A percentile compares a stretch with the other conserved stretches of the same genome.
These are phyloP conservation scores for Pipistrellus nathusii DNA, from an alignment of 2,797 vertebrate species.

Conservation along the genomic window DNA sequence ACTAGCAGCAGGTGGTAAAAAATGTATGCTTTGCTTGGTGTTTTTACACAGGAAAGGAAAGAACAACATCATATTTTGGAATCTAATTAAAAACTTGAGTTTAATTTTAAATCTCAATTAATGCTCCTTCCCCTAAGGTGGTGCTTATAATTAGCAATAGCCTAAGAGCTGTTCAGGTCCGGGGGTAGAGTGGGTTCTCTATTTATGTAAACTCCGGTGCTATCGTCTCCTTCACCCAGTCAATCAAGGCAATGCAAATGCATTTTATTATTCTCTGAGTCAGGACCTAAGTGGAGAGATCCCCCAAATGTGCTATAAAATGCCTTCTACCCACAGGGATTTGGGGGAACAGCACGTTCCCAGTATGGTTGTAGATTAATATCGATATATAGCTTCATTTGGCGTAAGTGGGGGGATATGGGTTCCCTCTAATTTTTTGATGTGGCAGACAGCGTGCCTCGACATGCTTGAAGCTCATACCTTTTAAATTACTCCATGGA, in stretches of 20 bases:
- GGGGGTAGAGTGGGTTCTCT: not conserved
- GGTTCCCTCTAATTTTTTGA: not conserved
- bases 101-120: slow-evolving; percentile 25
- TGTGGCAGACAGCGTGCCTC: not conserved
- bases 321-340: not conserved
- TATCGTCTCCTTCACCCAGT: not conserved
- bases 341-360: not conserved
- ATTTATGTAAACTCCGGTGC: not conserved
- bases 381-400: not conserved
- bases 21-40: slow-evolving; percentile 54
- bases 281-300: not conserved
- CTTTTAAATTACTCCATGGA: slow-evolving; percentile 31
- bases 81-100: slow-evolving; percentile 54
- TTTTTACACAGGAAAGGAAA: slow-evolving; percentile 57
- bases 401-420: not conserved
- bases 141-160: slow-evolving; percentile 33
- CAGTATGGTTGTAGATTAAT: not conserved
- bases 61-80: slow-evolving; percentile 10
- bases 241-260: slow-evolving; percentile 9
- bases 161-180: not conserved
- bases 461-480: not conserved
- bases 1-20: slow-evolving; percentile 55
- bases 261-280: slow-evolving; percentile 33
- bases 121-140: not conserved
- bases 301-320: not conserved